Evolutionary conservation across 2,113 vertebrate species (phyloP).

Genomic region (Oostethus manadensis): DNA sequence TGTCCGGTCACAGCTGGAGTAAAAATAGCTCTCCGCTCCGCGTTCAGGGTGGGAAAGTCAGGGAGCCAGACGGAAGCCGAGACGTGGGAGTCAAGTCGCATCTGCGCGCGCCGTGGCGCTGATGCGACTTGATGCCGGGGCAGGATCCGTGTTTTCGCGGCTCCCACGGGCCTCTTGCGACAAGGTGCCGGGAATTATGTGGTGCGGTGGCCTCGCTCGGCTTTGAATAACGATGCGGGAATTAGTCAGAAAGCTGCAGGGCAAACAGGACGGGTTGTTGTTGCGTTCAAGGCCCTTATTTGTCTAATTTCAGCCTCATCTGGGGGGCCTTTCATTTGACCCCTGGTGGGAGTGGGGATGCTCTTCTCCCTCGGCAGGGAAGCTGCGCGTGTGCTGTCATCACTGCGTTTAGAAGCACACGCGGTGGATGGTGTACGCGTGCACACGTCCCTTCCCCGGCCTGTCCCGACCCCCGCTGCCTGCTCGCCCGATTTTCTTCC

Average conservation of each 20-base stretch:
- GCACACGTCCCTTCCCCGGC: not conserved
- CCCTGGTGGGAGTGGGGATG: slow-evolving; percentile 27
- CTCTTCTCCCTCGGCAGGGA: slow-evolving; percentile 52
- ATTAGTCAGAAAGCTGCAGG: slow-evolving; percentile 24
- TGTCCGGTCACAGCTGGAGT: slow-evolving; percentile 62
- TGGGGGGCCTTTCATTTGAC: slow-evolving; percentile 19
- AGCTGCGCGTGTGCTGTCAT: slow-evolving; percentile 36
- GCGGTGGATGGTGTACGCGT: slow-evolving; percentile 11
- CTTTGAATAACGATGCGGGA: slow-evolving; percentile 25
- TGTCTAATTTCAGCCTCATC: slow-evolving; percentile 46
- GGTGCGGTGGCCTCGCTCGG: not conserved
- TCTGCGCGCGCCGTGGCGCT: slow-evolving; percentile 56
- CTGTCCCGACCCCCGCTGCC: not conserved
- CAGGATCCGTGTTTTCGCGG: slow-evolving; percentile 35
- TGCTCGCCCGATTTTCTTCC: not conserved
- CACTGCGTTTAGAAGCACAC: slow-evolving; percentile 39
- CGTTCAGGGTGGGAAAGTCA: slow-evolving; percentile 72
- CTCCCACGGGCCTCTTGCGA: slow-evolving; percentile 9
- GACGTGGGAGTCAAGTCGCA: slow-evolving; percentile 65
- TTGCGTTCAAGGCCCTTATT: slow-evolving; percentile 37
- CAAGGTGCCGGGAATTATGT: slow-evolving; percentile 32
- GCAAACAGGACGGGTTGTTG: slow-evolving; percentile 21
- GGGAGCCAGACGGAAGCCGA: slow-evolving; percentile 65
- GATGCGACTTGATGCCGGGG: slow-evolving; percentile 43
- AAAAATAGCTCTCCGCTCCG: slow-evolving; percentile 66